Base-by-base conservation (phyloP, 2,113 vertebrate genomes). In the Orthonyx spaldingii region DNA sequence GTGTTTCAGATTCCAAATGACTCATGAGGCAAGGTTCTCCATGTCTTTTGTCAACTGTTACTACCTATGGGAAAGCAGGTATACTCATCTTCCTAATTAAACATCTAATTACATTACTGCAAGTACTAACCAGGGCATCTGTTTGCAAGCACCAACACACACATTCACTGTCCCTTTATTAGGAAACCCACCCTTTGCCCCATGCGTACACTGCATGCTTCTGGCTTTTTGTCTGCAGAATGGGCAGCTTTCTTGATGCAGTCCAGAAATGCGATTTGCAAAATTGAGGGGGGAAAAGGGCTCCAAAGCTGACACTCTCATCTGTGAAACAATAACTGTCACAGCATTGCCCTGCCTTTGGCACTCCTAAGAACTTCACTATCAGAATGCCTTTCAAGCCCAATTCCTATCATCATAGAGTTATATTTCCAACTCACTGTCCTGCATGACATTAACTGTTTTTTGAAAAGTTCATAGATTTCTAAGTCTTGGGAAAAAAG, bases 281-380 rank as follows among this genome's bases (percentile, higher is more conserved):
- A 57, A 57, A 6, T 2, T 8, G 4, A 11, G 13, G 19, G 4
- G 4, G 1, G 0, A 10, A 59, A 33, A 74, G 19, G 0, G 0
- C 27, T 83, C 33, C 55, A 76, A 68, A 64, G 21, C 33, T 24
- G 14, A 69, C 12, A 68, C 16, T 3, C 33, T 6, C 10, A 59
- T 13, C 24, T 61, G 22, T 32, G 49, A 68, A 80, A 46, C 37
- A 60, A 7, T 8, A 39, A 41, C 14, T 61, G 41, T 13, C 60
- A 80, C 1, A 1, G 22, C 37, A 50, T 2, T 17, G 37, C 35
- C 35, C 44, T 61, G 28, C 18, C 56, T 66, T 35, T 16, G 23
- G 9, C 30, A 19, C 15, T 75, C 63, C 32, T 27, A 68, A 63
- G 35, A 86, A 46, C 24, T 19, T 46, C 47, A n/a, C 55, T 75